A percentile compares a stretch with the other conserved stretches of the same genome.
Evolutionary conservation across 2,113 vertebrate genomes (phyloP).

Genomic region (Nibea albiflora): DNA sequence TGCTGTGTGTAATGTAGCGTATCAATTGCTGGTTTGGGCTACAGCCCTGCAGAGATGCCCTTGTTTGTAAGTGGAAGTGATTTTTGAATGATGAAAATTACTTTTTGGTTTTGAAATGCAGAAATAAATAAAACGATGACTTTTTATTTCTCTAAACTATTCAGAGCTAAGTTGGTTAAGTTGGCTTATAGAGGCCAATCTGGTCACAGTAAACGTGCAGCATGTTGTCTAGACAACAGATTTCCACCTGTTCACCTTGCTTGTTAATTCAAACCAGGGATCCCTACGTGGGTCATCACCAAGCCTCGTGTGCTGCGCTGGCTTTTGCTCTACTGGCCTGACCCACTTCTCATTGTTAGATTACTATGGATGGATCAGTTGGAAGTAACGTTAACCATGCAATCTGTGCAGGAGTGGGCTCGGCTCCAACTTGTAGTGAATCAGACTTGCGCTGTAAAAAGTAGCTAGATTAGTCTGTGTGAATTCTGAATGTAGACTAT

Average conservation of each 20-base stretch:
- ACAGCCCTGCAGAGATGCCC: not conserved
- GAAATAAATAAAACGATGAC: constrained; percentile 8
- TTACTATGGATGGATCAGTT: constrained; percentile 58
- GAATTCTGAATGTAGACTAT: not conserved
- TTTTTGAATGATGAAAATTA: constrained; percentile 1
- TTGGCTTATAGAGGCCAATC: not conserved
- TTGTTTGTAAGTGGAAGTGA: not conserved
- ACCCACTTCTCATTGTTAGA: constrained; percentile 68
- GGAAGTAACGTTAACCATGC: constrained; percentile 42
- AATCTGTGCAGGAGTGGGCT: constrained; percentile 48
- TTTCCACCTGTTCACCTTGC: constrained; percentile 48
- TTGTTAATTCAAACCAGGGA: constrained; percentile 57
- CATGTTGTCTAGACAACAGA: constrained; percentile 54
- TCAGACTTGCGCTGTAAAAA: constrained; percentile 19
- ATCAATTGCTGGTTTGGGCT: constrained; percentile 14
- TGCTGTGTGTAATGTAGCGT: constrained; percentile 15
- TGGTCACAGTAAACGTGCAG: constrained; percentile 12
- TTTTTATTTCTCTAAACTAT: not conserved
- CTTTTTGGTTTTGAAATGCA: not conserved
- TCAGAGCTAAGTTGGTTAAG: not conserved
- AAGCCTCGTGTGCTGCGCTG: constrained; percentile 26
- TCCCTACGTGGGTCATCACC: constrained; percentile 38
- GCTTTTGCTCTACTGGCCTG: constrained; percentile 58
- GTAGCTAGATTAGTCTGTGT: not conserved
- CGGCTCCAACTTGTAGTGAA: constrained; percentile 4